Base-by-base conservation (phyloP, 2,113 vertebrate species). In the Hippocampus guttulatus region DNA sequence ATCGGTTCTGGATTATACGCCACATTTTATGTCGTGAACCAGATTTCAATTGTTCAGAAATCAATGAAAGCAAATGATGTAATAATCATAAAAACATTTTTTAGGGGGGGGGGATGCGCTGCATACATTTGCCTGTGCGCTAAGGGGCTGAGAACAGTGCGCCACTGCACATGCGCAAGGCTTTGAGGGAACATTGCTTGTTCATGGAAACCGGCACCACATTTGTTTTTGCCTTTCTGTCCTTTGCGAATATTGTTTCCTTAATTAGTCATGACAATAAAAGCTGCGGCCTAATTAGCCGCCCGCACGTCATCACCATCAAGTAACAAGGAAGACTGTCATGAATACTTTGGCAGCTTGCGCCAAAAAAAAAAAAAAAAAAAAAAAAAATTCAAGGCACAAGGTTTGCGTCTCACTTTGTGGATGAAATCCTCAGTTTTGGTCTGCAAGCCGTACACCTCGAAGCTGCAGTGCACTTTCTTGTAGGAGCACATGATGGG, bases 401-500 rank as follows among this genome's bases (percentile, higher is more conserved):
- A 43, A 61, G 63, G 67, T 15, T 47, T 64, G 0, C 0, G 9
- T 64, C 83, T 87, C 76, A 94, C 93, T 85, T 58, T 88, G 82
- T 94, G 93, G 64, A 93, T 75, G 75, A 94, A 92, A 15, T 91
- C 91, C 81, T 94, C 93, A 0, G 91, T 92, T 73, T 62, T 89
- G 73, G 90, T 90, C 87, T 94, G 93, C 25, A 94, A 86, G 63
- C 93, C 93, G 25, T 92, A 94, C 12, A 94, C 91, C 76, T 94
- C 93, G 16, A 94, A 94, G 77, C 91, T 92, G 87, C 92, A 93
- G 68, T 88, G 64, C 51, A 94, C 91, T 81, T 87, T 88, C 85
- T 94, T 94, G 68, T 94, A 94, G 68, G 92, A 94, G 85, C 93
- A 94, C 93, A 94, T 94, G 69, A 94, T 88, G 64, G 93, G 93